phyloP scores from a whole-genome alignment of 2,113 vertebrate species.

The Lepus europaeus region DNA sequence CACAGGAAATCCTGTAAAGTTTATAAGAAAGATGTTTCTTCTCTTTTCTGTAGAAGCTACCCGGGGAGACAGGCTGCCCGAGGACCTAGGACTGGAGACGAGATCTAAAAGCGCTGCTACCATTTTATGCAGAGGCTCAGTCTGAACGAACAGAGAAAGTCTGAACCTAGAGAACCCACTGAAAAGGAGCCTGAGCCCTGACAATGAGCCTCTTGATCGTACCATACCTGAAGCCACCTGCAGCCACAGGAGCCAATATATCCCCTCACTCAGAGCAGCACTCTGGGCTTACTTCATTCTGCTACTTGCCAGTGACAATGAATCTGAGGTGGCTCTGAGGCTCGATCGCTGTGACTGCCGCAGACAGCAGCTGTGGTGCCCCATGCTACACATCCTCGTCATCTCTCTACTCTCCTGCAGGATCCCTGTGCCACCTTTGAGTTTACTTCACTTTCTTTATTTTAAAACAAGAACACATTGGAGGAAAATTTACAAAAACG shows the following conservation, averaged over 20 bases:
- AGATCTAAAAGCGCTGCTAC: neutral
- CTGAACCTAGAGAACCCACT: neutral
- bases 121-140: neutral
- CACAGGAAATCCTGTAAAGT: neutral
- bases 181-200: neutral
- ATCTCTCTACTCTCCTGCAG: neutral
- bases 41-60: neutral
- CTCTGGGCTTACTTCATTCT: neutral
- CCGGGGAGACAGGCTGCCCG: neutral
- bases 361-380: neutral
- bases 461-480: constrained; percentile 13
- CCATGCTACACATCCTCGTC: neutral
- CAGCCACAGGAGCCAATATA: neutral
- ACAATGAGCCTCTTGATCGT: neutral
- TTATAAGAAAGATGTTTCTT: neutral
- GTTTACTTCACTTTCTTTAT: neutral
- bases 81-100: neutral
- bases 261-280: neutral
- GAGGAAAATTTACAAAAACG: constrained; percentile 28
- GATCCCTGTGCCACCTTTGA: neutral
- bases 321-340: neutral
- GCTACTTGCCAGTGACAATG: neutral
- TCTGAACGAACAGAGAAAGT: neutral
- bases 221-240: neutral
- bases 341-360: neutral